These are phyloP conservation scores for Azemiops feae DNA, from an alignment of 2,113 vertebrate species.

Conservation along the genomic window DNA sequence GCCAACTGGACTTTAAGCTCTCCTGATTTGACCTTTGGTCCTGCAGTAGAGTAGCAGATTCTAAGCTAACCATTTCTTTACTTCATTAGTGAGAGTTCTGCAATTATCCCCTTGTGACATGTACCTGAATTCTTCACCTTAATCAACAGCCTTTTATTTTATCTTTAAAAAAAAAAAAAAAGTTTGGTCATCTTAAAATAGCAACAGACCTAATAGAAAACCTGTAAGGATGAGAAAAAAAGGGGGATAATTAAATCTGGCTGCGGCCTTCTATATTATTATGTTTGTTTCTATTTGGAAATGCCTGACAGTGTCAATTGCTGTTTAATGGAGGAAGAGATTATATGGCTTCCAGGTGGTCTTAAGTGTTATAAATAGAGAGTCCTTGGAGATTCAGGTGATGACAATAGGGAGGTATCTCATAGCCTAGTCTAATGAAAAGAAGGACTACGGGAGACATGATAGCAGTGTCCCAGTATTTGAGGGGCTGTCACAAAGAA, in stretches of 20 bases:
- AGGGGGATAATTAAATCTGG: background rate
- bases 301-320: conserved; percentile 41
- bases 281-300: conserved; percentile 21
- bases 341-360: conserved; percentile 53
- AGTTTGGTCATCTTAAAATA: conserved; percentile 21
- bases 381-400: background rate
- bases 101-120: background rate
- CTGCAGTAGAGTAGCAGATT: background rate
- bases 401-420: background rate
- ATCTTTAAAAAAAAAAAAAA: background rate
- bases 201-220: conserved; percentile 13
- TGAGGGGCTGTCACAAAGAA: background rate
- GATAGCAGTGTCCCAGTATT: background rate
- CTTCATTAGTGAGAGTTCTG: background rate
- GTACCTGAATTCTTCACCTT: background rate
- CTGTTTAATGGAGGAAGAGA: conserved; percentile 44
- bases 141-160: conserved; percentile 23
- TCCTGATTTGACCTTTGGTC: rapidly evolving
- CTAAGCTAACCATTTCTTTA: background rate
- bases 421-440: background rate
- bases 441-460: background rate
- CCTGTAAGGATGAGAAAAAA: background rate
- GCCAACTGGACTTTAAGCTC: background rate
- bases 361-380: conserved; percentile 20
- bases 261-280: background rate